Conservation (phyloP, 1,140 invertebrate genomes). For the Hylyphantes graminicola region DNA sequence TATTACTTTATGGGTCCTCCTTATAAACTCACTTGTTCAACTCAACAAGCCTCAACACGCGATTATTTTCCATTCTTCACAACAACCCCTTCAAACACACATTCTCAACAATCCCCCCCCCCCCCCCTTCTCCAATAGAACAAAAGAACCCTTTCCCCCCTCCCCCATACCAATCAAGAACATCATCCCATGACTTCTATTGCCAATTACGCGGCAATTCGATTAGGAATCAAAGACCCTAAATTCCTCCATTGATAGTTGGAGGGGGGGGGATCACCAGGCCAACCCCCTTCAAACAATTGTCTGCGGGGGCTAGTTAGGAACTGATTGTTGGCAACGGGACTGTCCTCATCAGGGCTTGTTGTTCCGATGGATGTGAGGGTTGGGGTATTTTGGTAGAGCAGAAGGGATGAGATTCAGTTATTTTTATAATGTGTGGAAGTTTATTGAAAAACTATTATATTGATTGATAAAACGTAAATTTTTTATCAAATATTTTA, state of each 20-base stretch:
- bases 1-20: no score
- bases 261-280: background rate
- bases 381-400: background rate
- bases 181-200: conserved; percentile 41
- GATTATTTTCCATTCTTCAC: no score
- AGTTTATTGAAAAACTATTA: no score
- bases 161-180: conserved; percentile 2
- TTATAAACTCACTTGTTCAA: no score
- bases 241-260: conserved; percentile 55
- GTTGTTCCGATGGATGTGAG: background rate
- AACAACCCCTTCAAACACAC: no score
- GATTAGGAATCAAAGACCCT: conserved; percentile 54
- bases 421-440: no score
- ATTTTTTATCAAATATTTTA: no score
- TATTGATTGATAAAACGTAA: no score
- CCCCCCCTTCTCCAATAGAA: conserved; percentile 16
- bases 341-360: conserved; percentile 21
- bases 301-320: conserved; percentile 8
- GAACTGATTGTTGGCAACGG: background rate
- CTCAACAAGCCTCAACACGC: no score
- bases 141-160: background rate
- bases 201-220: conserved; percentile 53
- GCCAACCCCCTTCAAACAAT: background rate
- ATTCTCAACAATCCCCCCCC: no score
- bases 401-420: no score